Conservation (phyloP, 2,888 invertebrate species). For the Polyommatus icarus region DNA sequence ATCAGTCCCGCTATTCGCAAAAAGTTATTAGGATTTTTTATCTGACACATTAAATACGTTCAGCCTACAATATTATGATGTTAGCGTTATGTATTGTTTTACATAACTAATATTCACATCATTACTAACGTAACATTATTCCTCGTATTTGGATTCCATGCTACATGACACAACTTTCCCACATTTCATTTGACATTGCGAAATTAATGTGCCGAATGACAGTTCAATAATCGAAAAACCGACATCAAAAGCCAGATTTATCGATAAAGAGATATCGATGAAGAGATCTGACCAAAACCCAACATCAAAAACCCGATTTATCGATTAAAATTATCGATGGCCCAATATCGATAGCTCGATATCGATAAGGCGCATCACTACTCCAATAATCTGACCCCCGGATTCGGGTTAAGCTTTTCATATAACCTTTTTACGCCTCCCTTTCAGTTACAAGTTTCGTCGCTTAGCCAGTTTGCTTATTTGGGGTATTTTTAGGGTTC, state of each 20-base stretch:
- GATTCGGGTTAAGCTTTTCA: conserved; percentile 62
- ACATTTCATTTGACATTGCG: neutral
- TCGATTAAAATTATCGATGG: neutral
- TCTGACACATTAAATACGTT: neutral
- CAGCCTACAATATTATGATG: neutral
- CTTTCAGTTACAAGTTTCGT: conserved; percentile 44
- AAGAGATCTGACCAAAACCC: neutral
- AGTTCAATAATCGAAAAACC: conserved; percentile 23
- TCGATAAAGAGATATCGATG: no score
- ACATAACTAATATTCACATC: neutral
- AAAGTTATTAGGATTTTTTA: no score
- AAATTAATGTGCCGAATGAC: neutral
- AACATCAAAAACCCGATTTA: neutral
- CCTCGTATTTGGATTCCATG: neutral
- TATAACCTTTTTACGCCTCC: conserved; percentile 50
- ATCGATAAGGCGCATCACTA: conserved; percentile 40
- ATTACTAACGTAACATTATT: neutral
- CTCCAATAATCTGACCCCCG: conserved; percentile 59
- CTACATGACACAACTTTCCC: neutral
- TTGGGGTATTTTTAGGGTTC: conserved; percentile 32
- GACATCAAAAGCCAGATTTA: neutral
- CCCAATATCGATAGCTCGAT: conserved; percentile 24
- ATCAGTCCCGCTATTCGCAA: no score
- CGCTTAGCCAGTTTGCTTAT: conserved; percentile 42
- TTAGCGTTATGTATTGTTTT: neutral